Conservation (phyloP, 2,113 vertebrate genomes). For the Alosa alosa region DNA sequence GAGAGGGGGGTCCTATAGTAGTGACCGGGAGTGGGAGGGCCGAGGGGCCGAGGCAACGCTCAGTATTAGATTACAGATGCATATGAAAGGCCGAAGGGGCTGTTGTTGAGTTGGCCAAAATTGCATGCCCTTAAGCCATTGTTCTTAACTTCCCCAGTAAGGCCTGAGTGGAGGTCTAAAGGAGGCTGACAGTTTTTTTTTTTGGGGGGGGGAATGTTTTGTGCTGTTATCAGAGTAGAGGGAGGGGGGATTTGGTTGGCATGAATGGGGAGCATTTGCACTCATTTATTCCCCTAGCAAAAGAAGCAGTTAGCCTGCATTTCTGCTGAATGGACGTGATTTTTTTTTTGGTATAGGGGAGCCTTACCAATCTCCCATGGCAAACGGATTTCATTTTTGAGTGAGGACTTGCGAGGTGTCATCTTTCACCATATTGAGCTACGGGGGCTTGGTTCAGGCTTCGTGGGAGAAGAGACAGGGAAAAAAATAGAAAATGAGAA, state of each 20-base stretch:
- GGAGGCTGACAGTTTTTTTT: constrained; percentile 18
- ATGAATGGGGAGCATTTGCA: constrained; percentile 19
- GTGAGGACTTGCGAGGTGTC: background rate
- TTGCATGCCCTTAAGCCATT: constrained; percentile 66
- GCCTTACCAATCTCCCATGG: background rate
- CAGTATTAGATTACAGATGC: constrained; percentile 77
- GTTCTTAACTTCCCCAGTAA: constrained; percentile 62
- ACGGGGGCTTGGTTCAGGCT: background rate
- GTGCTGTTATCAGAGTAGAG: constrained; percentile 49
- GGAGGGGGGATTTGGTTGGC: constrained; percentile 20
- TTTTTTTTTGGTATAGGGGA: background rate
- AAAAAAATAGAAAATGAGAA: constrained; percentile 9
- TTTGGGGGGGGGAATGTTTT: constrained; percentile 51
- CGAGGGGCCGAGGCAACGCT: constrained; percentile 53
- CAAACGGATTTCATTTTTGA: background rate
- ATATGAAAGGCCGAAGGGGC: constrained; percentile 74
- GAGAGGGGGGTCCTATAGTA: background rate
- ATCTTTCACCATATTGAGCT: background rate
- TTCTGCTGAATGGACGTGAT: background rate
- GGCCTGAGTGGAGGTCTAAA: constrained; percentile 46
- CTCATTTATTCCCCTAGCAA: background rate
- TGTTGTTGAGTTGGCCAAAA: constrained; percentile 63
- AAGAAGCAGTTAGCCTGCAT: background rate
- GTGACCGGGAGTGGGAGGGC: background rate
- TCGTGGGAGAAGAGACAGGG: background rate